These are phyloP conservation scores for Aethes cnicana DNA, from an alignment of 2,888 invertebrate genomes.

Conservation along the genomic window DNA sequence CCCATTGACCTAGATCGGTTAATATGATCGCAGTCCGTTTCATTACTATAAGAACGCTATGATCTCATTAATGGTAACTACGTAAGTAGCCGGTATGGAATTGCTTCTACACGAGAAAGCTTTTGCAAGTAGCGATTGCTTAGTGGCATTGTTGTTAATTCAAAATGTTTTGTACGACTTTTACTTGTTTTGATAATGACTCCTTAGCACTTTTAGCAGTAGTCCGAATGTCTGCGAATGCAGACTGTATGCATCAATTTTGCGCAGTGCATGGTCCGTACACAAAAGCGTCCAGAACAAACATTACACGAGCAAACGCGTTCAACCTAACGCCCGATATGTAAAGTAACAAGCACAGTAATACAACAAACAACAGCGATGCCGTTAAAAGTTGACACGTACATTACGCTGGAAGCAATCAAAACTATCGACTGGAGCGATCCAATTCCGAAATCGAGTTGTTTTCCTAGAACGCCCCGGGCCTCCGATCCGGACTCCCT, in stretches of 20 bases:
- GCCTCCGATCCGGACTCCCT: conserved; percentile 43
- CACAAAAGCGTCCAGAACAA: no score
- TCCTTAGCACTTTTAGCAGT: no score
- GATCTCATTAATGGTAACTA: conserved; percentile 42
- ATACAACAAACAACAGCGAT: conserved; percentile 14
- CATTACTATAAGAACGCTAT: conserved; percentile 44
- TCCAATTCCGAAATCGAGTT: conserved; percentile 60
- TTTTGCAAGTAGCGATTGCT: background rate
- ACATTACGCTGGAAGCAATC: conserved; percentile 64
- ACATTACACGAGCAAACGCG: no score
- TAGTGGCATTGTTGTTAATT: conserved; percentile 6
- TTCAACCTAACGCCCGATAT: background rate
- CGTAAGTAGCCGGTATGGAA: conserved; percentile 21
- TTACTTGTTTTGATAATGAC: background rate
- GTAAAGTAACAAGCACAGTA: conserved; percentile 8
- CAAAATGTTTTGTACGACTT: background rate
- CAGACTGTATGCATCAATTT: no score
- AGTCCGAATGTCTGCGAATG: no score
- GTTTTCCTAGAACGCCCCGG: conserved; percentile 55
- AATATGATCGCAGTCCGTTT: conserved; percentile 44
- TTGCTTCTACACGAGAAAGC: conserved; percentile 21
- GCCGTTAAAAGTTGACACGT: conserved; percentile 28
- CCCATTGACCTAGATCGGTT: conserved; percentile 51
- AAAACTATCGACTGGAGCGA: conserved; percentile 66
- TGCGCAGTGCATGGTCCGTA: no score